Conservation (phyloP, 2,888 invertebrate species). For the Ormyrus labotus region DNA sequence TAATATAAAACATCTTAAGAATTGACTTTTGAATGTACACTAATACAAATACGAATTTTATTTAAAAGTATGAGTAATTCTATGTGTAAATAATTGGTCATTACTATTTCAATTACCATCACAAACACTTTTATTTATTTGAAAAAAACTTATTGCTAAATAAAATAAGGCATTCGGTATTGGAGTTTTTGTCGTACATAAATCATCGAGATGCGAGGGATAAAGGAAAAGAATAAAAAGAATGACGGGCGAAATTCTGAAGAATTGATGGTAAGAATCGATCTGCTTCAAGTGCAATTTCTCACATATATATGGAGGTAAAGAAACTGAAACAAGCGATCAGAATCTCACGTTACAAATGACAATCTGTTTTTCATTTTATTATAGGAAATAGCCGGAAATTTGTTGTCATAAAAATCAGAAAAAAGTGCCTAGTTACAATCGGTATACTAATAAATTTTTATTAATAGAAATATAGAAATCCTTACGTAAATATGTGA, state of each 20-base stretch:
- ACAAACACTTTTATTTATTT: background rate
- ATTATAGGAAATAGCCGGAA: background rate
- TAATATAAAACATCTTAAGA: no score
- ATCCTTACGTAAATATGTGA: no score
- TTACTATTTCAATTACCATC: no score
- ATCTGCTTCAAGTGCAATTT: conserved; percentile 37
- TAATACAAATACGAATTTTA: no score
- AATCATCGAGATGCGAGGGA: conserved; percentile 17
- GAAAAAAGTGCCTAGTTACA: no score
- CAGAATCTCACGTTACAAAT: conserved; percentile 20
- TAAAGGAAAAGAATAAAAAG: conserved; percentile 30
- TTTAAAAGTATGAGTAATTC: no score
- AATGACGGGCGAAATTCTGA: conserved; percentile 33
- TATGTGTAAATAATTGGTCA: no score
- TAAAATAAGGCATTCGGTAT: background rate
- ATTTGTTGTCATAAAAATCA: no score
- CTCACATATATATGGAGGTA: conserved; percentile 7
- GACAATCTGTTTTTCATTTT: conserved; percentile 1
- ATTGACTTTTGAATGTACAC: no score
- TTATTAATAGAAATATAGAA: no score
- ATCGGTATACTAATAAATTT: no score
- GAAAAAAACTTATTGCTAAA: background rate
- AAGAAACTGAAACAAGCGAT: conserved; percentile 23
- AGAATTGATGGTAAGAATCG: conserved; percentile 42
- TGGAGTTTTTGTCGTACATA: conserved; percentile 18